A percentile compares a stretch with the other conserved stretches of the same genome.
phyloP scores from a whole-genome alignment of 2,797 vertebrate genomes.

The Petrocephalus schoutedeni region DNA sequence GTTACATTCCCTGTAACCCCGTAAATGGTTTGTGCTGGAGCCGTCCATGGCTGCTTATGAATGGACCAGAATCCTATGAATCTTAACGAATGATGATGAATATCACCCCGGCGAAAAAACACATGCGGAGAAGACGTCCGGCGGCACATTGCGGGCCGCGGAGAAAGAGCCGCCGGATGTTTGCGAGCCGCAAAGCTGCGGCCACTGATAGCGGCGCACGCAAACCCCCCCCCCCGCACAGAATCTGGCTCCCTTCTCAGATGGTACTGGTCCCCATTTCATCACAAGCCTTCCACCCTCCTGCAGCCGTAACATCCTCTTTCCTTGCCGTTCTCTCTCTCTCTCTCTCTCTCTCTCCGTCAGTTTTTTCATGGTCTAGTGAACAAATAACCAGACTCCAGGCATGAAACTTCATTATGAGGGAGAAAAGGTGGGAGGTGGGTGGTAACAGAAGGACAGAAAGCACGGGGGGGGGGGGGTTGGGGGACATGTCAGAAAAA shows the following conservation, averaged over 20 bases:
- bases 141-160: not conserved
- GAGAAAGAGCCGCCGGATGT: not conserved
- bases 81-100: not conserved
- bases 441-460: slow-evolving; percentile 25
- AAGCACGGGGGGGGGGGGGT: not conserved
- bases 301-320: slow-evolving; percentile 24
- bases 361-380: slow-evolving; percentile 24
- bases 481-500: slow-evolving; percentile 14
- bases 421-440: not conserved
- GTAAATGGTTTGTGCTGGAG: not conserved
- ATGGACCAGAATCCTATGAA: not conserved
- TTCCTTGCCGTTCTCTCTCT: not conserved
- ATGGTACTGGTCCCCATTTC: slow-evolving; percentile 27
- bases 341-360: slow-evolving; percentile 18
- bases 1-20: not conserved
- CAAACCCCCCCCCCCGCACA: not conserved
- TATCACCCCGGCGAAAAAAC: not conserved
- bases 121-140: not conserved
- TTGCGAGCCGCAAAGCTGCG: not conserved
- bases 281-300: slow-evolving; percentile 41
- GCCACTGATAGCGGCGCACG: not conserved
- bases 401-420: slow-evolving; percentile 22
- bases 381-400: slow-evolving; percentile 23
- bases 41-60: not conserved
- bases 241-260: not conserved